Percentiles rank a stretch among this genome's conserved stretches.
Conservation (phyloP, 2,797 vertebrate species). For the Poecilia picta region DNA sequence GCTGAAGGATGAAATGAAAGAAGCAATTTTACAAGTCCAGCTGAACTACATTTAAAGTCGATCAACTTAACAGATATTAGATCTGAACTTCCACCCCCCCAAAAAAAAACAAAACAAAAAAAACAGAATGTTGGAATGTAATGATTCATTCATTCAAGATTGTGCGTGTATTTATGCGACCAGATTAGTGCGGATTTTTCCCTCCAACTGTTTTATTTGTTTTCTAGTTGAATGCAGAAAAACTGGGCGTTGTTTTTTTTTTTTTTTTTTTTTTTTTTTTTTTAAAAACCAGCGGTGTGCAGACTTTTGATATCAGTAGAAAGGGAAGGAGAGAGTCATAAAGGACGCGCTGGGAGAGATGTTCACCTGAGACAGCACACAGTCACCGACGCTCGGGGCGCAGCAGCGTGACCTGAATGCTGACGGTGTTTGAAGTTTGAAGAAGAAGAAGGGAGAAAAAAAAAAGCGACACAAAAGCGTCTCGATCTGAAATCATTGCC, state of each 20-base stretch:
- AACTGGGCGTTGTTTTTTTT: neutral
- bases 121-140: neutral
- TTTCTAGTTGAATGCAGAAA: constrained; percentile 19
- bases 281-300: neutral
- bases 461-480: constrained; percentile 64
- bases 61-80: neutral
- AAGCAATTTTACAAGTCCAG: neutral
- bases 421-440: constrained; percentile 73
- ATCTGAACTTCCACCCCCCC: neutral
- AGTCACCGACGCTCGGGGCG: constrained; percentile 67
- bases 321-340: constrained; percentile 68
- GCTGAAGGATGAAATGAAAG: neutral
- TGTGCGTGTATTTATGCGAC: neutral
- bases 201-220: neutral
- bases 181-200: neutral
- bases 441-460: constrained; percentile 8
- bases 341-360: constrained; percentile 77
- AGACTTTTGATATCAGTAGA: constrained; percentile 38
- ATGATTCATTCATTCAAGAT: neutral
- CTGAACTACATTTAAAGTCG: neutral
- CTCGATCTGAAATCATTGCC: constrained; percentile 68
- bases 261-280: neutral
- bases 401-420: constrained; percentile 65
- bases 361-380: constrained; percentile 73
- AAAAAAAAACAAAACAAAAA: neutral